phyloP scores from a whole-genome alignment of 2,113 vertebrate genomes.

The Neolamprologus kungweensis region DNA sequence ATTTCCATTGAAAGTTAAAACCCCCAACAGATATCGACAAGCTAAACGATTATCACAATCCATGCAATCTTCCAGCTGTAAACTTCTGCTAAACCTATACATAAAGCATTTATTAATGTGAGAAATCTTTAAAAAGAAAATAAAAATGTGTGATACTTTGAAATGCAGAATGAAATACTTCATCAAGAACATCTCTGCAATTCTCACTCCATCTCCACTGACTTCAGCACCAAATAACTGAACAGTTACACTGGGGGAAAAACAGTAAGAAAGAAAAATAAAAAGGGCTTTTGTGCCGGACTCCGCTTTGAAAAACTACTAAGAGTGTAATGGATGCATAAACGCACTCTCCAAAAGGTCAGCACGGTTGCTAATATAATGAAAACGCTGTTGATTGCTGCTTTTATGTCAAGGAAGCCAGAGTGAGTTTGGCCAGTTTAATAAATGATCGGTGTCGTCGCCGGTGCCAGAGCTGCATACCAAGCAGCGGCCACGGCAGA shows the following conservation, averaged over 20 bases:
- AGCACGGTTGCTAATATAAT: neutral
- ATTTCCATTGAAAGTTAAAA: neutral
- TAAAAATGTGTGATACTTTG: neutral
- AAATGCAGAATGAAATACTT: neutral
- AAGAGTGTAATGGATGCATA: conserved; percentile 1
- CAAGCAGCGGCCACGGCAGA: neutral
- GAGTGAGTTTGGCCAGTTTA: conserved; percentile 29
- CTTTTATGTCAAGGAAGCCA: neutral
- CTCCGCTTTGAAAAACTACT: neutral
- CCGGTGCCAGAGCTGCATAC: conserved; percentile 23
- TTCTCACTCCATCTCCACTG: neutral
- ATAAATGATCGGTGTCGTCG: conserved; percentile 12
- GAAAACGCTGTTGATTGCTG: conserved; percentile 13
- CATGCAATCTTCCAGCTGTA: neutral
- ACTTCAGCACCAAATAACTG: conserved; percentile 27
- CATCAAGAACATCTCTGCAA: neutral
- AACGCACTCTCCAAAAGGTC: conserved; percentile 16
- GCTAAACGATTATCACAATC: neutral
- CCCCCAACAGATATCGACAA: neutral
- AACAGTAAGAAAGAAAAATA: neutral
- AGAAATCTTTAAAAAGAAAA: neutral
- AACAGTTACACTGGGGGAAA: neutral
- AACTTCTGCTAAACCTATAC: neutral
- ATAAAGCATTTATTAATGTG: neutral
- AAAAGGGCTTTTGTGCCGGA: neutral